Percentiles rank a stretch among this genome's conserved stretches.
Conservation (phyloP, 2,113 vertebrate species). For the Tupaia chinensis region DNA sequence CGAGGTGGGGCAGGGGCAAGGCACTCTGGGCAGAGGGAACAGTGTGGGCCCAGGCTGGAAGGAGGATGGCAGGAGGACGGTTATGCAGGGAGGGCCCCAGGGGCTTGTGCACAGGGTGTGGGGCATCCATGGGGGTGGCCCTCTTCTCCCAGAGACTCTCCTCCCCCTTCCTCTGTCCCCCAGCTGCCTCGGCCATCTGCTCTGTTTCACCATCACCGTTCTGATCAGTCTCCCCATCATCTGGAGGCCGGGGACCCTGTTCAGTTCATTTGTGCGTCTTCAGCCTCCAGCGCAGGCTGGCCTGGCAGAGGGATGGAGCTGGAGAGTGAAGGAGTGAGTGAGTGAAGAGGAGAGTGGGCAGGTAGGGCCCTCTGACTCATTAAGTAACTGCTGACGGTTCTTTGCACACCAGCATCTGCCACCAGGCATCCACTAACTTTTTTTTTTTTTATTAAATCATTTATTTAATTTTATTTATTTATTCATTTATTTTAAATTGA, state of each 20-base stretch:
- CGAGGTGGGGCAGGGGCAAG: neutral
- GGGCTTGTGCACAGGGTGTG: too few species aligned
- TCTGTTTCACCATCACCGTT: neutral
- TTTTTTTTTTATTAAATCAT: too few species aligned
- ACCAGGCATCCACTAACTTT: neutral
- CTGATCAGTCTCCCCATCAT: neutral
- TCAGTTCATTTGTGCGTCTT: neutral
- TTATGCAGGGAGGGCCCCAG: neutral
- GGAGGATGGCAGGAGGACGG: neutral
- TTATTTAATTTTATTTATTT: too few species aligned
- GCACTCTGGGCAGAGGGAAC: neutral
- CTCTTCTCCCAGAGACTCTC: neutral
- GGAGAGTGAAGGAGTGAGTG: neutral
- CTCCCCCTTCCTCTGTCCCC: neutral
- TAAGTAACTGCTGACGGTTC: neutral
- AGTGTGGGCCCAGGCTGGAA: neutral
- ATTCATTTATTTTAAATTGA: too few species aligned
- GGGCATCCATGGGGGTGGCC: fast-evolving
- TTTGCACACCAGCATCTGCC: neutral
- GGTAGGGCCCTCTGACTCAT: neutral
- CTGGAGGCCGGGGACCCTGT: neutral
- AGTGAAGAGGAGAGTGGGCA: neutral
- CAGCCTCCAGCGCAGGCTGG: neutral
- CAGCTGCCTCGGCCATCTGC: neutral
- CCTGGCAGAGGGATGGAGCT: neutral